Evolutionary conservation across 2,797 vertebrate species (phyloP).

Genomic region (Sphaeramia orbicularis): DNA sequence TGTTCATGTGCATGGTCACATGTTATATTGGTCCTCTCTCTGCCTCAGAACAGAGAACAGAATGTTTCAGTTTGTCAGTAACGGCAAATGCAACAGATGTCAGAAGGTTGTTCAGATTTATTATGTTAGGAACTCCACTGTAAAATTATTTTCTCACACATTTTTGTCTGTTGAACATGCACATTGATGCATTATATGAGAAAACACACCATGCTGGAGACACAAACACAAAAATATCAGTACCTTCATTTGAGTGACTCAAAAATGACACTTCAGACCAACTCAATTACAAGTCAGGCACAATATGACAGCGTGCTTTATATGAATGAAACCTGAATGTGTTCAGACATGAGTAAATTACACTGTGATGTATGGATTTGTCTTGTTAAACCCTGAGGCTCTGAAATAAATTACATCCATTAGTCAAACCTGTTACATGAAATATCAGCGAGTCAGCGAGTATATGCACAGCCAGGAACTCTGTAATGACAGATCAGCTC

Average conservation of each 20-base stretch:
- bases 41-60: background rate
- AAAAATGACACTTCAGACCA: background rate
- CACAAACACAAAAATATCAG: conserved; percentile 1
- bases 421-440: conserved; percentile 34
- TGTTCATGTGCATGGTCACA: conserved; percentile 2
- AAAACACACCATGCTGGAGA: conserved; percentile 13
- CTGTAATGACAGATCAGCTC: conserved; percentile 20
- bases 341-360: conserved; percentile 27
- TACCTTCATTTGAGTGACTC: conserved; percentile 14
- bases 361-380: conserved; percentile 33
- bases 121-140: background rate
- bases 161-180: conserved; percentile 18
- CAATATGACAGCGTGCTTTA: background rate
- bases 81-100: no score
- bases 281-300: conserved; percentile 5
- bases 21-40: background rate
- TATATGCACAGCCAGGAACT: conserved; percentile 10
- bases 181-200: background rate
- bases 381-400: conserved; percentile 3
- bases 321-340: conserved; percentile 28
- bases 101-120: background rate
- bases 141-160: background rate
- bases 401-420: conserved; percentile 37
- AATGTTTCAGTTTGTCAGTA: background rate
- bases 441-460: conserved; percentile 15